phyloP scores from a whole-genome alignment of 2,113 vertebrate species.

The Aptenodytes forsteri region DNA sequence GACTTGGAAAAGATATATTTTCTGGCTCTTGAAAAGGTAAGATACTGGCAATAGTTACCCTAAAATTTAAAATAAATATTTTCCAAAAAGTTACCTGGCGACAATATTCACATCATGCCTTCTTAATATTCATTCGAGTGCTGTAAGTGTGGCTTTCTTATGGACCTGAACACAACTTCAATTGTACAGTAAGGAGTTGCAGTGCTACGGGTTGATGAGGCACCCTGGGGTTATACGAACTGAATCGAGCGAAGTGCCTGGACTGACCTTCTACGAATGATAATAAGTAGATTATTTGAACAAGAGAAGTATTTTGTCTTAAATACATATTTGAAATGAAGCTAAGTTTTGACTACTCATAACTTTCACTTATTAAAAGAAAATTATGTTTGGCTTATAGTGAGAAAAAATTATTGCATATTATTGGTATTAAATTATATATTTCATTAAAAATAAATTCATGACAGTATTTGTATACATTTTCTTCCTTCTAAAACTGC shows the following conservation, averaged over 20 bases:
- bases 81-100: not conserved
- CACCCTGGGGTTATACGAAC: not conserved
- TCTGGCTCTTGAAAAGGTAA: not conserved
- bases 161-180: not conserved
- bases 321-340: not conserved
- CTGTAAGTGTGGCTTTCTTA: not conserved
- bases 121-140: not conserved
- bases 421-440: not conserved
- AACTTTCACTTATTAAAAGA: not conserved
- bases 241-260: not conserved
- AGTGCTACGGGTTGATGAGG: not conserved
- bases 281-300: not conserved
- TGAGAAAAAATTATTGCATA: not conserved
- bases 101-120: not conserved
- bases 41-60: accelerated
- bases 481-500: not conserved
- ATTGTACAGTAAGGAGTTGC: not conserved
- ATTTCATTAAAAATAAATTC: not conserved
- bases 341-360: not conserved
- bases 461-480: not conserved
- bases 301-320: not conserved
- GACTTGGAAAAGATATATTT: not conserved
- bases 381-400: not conserved
- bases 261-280: not conserved
- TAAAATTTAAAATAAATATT: not conserved